phyloP scores from a whole-genome alignment of 2,113 vertebrate species.

The Tragelaphus buxtoni region DNA sequence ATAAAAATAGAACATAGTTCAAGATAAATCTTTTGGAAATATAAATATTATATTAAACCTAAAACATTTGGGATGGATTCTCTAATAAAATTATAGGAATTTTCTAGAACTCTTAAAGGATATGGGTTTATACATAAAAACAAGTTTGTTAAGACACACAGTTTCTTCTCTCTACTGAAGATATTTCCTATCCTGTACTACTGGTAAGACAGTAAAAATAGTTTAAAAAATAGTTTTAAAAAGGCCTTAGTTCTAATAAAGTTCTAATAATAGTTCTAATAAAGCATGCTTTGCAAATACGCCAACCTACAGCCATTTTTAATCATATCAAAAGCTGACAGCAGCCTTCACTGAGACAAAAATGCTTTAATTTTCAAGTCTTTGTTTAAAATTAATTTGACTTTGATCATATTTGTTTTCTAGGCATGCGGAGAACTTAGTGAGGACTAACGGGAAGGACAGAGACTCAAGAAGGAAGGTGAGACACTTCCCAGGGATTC shows the following conservation, averaged over 20 bases:
- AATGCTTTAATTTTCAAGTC: not conserved
- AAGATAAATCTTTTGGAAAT: not conserved
- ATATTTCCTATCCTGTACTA: not conserved
- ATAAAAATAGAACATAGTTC: not conserved
- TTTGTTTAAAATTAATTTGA: not conserved
- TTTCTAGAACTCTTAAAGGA: not conserved
- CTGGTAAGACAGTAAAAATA: not conserved
- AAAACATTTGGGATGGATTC: not conserved
- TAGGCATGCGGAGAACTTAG: constrained; percentile 52
- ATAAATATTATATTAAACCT: not conserved
- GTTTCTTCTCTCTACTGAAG: not conserved
- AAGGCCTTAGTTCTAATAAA: not conserved
- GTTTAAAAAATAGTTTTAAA: not conserved
- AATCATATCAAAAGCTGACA: not conserved
- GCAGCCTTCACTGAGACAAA: not conserved
- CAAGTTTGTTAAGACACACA: not conserved
- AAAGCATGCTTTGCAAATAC: not conserved
- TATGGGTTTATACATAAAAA: not conserved
- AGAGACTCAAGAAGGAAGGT: constrained; percentile 67
- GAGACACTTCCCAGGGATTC: constrained; percentile 14
- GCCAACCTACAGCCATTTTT: not conserved
- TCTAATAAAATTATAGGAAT: not conserved
- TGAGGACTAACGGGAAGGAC: constrained; percentile 40
- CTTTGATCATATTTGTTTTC: not conserved
- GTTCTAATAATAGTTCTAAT: not conserved